Base-by-base conservation (phyloP, 2,888 invertebrate species). In the Phragmatobia fuliginosa region DNA sequence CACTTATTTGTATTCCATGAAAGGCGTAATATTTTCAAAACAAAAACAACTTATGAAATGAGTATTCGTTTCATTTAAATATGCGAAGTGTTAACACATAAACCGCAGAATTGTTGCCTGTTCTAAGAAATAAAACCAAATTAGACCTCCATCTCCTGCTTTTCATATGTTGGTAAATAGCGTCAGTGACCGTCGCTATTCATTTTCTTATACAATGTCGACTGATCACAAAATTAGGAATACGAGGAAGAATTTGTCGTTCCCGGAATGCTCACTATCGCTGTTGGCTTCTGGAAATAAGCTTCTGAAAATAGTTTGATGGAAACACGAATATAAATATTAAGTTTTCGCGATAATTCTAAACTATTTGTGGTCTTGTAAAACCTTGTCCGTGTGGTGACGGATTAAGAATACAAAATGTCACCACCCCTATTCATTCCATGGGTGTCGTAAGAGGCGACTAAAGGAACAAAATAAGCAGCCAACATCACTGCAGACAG, bases 211-310 rank as follows among this genome's bases (percentile, higher is more conserved):
- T 60, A 31, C 60, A 31, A 70, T 56, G 59, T 59, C 66, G 72
- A 71, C 60, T 75, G 61, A 38, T 66, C 62, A 56, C 60, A 66
- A 74, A 72, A 79, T 74, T 71, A 72, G 73, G 74, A 32, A 73
- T 76, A 71, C 81, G 28, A 67, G 71, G 70, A 45, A 72, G 72
- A 71, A 71, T 70, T n/a, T 73, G 77, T 74, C 70, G 72, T 77
- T 69, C 69, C 32, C 62, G 59, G 73, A 79, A 77, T 74, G 72
- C 67, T 72, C 66, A 41, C 58, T 68, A 64, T 36, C 45, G 66
- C 68, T 62, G 65, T 69, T 73, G 70, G 69, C 68, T 79, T 68
- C 82, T 70, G 68, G 32, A 77, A 78, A 78, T 78, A 78, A 60
- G 67, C 61, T 59, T 36, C 38, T 58, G 70, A 74, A 79, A 79